These are phyloP conservation scores for Narcine bancroftii DNA, from an alignment of 2,113 vertebrate genomes.

Conservation along the genomic window DNA sequence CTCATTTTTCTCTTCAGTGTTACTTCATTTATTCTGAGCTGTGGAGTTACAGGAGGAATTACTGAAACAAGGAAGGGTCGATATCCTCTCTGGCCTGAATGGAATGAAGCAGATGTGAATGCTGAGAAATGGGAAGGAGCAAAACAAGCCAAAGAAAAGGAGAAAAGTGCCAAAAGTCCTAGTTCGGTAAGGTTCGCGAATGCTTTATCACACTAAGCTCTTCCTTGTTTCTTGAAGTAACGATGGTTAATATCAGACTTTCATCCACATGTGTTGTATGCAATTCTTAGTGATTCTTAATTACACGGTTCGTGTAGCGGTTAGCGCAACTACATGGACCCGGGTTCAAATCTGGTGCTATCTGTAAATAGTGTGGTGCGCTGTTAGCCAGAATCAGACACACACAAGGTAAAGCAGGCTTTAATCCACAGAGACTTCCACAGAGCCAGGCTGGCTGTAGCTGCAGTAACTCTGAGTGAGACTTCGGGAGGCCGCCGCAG, in stretches of 20 bases:
- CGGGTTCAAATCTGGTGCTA: too few relatives aligned
- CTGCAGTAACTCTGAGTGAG: too few relatives aligned
- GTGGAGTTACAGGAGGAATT: conserved; percentile 38
- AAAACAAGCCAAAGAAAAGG: conserved; percentile 65
- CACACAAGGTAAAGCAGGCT: too few relatives aligned
- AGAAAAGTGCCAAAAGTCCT: conserved; percentile 59
- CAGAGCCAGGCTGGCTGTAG: too few relatives aligned
- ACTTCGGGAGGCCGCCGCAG: too few relatives aligned
- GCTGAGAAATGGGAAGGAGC: conserved; percentile 79
- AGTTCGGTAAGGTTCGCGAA: conserved; percentile 54
- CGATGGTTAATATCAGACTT: neutral
- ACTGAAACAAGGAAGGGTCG: conserved; percentile 48
- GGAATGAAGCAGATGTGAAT: conserved; percentile 76
- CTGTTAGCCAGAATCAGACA: too few relatives aligned
- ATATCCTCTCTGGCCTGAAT: conserved; percentile 79
- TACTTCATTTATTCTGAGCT: conserved; percentile 16
- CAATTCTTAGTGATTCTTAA: neutral
- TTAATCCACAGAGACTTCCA: too few relatives aligned
- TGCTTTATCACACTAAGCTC: neutral
- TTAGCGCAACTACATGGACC: too few relatives aligned
- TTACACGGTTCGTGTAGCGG: too few relatives aligned
- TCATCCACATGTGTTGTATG: neutral
- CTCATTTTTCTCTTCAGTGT: neutral
- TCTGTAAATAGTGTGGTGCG: too few relatives aligned
- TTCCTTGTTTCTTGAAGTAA: neutral